A percentile compares a stretch with the other conserved stretches of the same genome.
Conservation (phyloP, 1,140 invertebrate genomes). For the Temnothorax longispinosus region DNA sequence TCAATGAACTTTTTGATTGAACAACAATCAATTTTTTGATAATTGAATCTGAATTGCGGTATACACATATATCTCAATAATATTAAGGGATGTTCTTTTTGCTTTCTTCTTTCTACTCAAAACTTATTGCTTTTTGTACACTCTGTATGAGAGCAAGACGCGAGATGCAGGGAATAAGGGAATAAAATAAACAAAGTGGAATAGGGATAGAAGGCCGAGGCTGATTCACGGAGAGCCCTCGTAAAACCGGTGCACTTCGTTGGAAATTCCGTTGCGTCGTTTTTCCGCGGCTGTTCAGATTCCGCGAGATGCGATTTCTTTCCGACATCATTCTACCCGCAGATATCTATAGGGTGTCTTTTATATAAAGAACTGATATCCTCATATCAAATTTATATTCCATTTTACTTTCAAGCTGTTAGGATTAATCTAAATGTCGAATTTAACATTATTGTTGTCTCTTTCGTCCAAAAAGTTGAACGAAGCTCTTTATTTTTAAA, state of each 20-base stretch:
- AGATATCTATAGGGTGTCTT: slow-evolving; percentile 24
- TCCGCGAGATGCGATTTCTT: slow-evolving; percentile 51
- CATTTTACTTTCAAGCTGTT: neutral
- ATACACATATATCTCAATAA: neutral
- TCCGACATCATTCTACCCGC: slow-evolving; percentile 20
- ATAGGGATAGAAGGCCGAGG: slow-evolving; percentile 34
- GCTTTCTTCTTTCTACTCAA: neutral
- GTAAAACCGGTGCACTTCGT: slow-evolving; percentile 55
- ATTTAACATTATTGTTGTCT: neutral
- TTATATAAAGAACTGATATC: neutral
- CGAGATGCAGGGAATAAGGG: slow-evolving; percentile 4
- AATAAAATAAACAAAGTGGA: slow-evolving; percentile 56
- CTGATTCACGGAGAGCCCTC: slow-evolving; percentile 49
- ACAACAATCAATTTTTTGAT: neutral
- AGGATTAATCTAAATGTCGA: slow-evolving; percentile 1
- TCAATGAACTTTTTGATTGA: neutral
- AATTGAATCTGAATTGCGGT: neutral
- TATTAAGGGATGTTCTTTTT: neutral
- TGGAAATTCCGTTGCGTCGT: slow-evolving; percentile 54
- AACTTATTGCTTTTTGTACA: neutral
- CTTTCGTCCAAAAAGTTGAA: neutral
- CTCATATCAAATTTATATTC: neutral
- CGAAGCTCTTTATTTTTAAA: neutral
- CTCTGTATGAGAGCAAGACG: neutral
- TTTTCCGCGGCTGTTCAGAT: slow-evolving; percentile 40